Evolutionary conservation across 2,797 vertebrate species (phyloP).

Genomic region (Rallus crepitans): DNA sequence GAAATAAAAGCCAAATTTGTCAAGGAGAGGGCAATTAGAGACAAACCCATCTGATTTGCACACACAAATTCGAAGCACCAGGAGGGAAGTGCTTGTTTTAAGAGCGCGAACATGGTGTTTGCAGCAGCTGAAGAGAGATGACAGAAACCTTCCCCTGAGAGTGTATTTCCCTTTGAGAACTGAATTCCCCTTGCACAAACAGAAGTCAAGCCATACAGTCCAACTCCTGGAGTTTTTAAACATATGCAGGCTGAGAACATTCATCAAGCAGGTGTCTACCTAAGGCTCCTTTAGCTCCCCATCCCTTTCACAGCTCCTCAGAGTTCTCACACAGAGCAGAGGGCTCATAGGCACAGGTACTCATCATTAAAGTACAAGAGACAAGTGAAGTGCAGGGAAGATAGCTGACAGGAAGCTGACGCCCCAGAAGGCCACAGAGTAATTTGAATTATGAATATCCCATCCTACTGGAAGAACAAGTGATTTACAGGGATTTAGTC

Average conservation of each 20-base stretch:
- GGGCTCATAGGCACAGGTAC: slow-evolving; percentile 53
- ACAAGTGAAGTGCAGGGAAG: not conserved
- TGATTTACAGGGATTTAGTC: slow-evolving; percentile 68
- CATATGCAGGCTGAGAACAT: not conserved
- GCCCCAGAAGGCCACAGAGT: not conserved
- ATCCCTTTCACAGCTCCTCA: not conserved
- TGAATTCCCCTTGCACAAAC: not conserved
- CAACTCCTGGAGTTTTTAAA: not conserved
- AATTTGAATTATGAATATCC: not conserved
- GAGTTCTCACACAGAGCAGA: not conserved
- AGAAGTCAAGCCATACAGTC: not conserved
- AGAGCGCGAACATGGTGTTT: not conserved
- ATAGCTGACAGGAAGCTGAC: not conserved
- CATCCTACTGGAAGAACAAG: slow-evolving; percentile 35
- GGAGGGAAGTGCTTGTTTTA: not conserved
- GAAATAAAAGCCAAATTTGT: not conserved
- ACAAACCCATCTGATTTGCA: fast-evolving
- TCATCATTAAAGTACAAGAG: not conserved
- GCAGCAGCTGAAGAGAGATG: not conserved
- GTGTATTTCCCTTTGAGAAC: no score
- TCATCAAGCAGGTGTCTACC: not conserved
- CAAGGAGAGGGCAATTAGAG: not conserved
- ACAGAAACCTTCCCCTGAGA: not conserved
- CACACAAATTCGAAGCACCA: not conserved
- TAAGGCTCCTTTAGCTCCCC: not conserved